Base-by-base conservation (phyloP, 1,140 invertebrate genomes). In the Atopsyche davidsoni region DNA sequence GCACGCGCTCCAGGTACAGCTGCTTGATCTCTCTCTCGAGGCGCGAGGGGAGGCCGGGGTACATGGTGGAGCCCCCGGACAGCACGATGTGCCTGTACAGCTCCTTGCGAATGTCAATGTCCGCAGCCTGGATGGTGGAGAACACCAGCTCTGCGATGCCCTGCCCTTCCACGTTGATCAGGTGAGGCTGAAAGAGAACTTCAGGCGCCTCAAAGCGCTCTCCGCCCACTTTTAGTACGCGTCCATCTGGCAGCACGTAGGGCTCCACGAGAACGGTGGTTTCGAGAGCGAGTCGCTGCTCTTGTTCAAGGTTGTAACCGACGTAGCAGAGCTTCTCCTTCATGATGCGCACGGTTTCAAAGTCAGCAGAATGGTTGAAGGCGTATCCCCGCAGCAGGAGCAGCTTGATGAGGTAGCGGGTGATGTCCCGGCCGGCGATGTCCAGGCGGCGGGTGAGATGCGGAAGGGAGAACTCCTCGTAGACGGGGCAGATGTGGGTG, bases 281-380 rank as follows among this genome's bases (percentile, higher is more conserved):
- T 77, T 99, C 96, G 60, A 94, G 78, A 3, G 96, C 94, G 57
- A 99, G 74, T 28, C 24, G n/a, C 70, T 98, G 91, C 72, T 99
- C 96, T 63, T 95, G 93, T 73, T 98, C 96, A 59, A 99, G 87
- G 69, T 99, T 93, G 65, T 99, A 99, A 14, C 93, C 96, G 64
- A 98, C 91, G 65, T 99, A 99, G 71, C 96, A 99, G 13, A 99
- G 74, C 68, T 98, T 98, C 67, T 99, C 96, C 67, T 99, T 99
- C 83, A 99, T 92, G 80, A 98, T 96, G 58, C 96, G 78, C 0
- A 99, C 93, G 6, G 96, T 99, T 74, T 99, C 96, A 75, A 99
- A 99, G 72, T 99, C 96, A 23, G 96, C 96, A 4, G 96, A 96
- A 75, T 98, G 95, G 78, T 99, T 99, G 75, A 99, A 99, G 11